phyloP scores from a whole-genome alignment of 2,888 invertebrate species.

The Dichetophora obliterata region DNA sequence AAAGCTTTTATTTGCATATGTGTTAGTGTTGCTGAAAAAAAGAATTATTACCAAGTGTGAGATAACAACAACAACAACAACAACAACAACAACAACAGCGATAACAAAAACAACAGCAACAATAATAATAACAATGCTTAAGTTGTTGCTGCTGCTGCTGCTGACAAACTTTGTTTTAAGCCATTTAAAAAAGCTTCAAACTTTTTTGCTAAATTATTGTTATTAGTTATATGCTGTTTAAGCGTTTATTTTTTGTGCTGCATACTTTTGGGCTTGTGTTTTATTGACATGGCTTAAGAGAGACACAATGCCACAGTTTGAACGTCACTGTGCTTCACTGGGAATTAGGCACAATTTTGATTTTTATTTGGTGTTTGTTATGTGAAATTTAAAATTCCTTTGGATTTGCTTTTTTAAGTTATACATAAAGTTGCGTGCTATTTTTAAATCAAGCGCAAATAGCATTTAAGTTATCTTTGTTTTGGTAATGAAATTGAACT shows the following conservation, averaged over 20 bases:
- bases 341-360: background rate
- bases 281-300: background rate
- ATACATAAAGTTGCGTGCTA: too few species aligned
- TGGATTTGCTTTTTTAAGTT: too few species aligned
- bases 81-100: background rate
- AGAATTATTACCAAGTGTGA: constrained; percentile 14
- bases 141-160: background rate
- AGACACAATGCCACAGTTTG: background rate
- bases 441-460: too few species aligned
- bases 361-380: too few species aligned
- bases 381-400: too few species aligned
- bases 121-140: background rate
- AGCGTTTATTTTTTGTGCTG: background rate
- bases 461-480: too few species aligned
- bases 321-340: background rate
- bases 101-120: background rate
- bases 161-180: background rate
- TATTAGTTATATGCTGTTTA: background rate
- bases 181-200: too few species aligned
- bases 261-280: background rate
- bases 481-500: too few species aligned
- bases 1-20: constrained; percentile 17
- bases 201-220: background rate
- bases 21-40: constrained; percentile 3
- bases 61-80: background rate